Evolutionary conservation across 2,888 invertebrate genomes (phyloP), one percentile per base, ranked within the genome.

Genomic region (Ectropis crepuscularia): DNA sequence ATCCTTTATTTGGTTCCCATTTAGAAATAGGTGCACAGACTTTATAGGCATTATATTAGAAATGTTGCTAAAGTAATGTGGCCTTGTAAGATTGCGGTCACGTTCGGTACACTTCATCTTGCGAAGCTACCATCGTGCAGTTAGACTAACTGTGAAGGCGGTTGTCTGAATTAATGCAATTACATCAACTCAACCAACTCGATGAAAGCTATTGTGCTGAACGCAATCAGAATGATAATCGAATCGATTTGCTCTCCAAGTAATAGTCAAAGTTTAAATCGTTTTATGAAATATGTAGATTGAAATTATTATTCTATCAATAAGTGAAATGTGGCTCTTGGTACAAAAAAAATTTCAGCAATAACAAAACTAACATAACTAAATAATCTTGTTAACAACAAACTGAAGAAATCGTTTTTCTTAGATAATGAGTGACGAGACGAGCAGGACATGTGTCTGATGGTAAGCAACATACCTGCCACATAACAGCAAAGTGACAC

Each of bases 1-100:
- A 89, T 91, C 75, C 73, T 71, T 81, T 85, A 89, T 87, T 81
- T 84, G 81, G 72, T 80, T 77, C 79, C 83, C 82, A 85, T 88
- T 89, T 87, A 85, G 85, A 85, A 85, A 83, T 85, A 83, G 85
- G 80, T 86, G 79, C 80, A 79, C 79, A 80, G 78, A 77, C 80
- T 83, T 80, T 83, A 86, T 83, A 81, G 76, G 80, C 81, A 82
- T 85, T 83, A 82, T 80, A 82, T 81, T 80, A 78, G 75, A 79
- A 83, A 81, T 82, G 76, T 80, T 74, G 69, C 73, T 71, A 70
- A 74, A 79, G 72, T 76, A 74, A 78, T 74, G 76, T 76, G 73
- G 74, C 74, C 78, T 75, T 67, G 77, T 78, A 61, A 74, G 74
- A 82, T 77, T 79, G 77, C 74, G 80, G 79, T 82, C 85, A 84